Evolutionary conservation across 2,888 invertebrate genomes (phyloP).

Genomic region (Eretmocerus hayati): DNA sequence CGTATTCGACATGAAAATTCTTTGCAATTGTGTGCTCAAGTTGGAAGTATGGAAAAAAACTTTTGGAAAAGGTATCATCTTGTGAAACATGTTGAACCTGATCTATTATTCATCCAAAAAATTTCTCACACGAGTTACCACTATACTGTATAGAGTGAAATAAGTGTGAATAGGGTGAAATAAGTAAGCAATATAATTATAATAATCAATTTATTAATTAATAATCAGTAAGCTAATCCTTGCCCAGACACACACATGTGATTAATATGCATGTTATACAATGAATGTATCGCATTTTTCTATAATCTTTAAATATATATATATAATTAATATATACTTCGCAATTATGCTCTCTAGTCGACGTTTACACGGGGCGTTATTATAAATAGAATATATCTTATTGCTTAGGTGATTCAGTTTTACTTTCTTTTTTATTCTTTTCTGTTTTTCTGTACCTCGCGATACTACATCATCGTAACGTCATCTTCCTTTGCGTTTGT

Average conservation of each 20-base stretch:
- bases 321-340: constrained; percentile 23
- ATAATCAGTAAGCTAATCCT: constrained; percentile 42
- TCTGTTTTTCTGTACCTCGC: constrained; percentile 7
- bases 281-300: constrained; percentile 22
- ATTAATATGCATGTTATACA: constrained; percentile 44
- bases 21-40: too few species aligned
- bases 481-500: constrained; percentile 16
- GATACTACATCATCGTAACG: not conserved
- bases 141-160: too few species aligned
- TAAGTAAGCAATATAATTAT: constrained; percentile 38
- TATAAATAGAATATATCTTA: constrained; percentile 25
- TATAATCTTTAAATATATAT: constrained; percentile 18
- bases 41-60: too few species aligned
- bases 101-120: too few species aligned
- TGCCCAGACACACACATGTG: constrained; percentile 44
- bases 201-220: constrained; percentile 24
- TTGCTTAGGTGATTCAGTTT: constrained; percentile 22
- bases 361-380: constrained; percentile 24
- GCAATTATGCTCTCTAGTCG: constrained; percentile 23
- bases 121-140: not conserved
- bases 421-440: constrained; percentile 17
- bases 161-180: too few species aligned
- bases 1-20: too few species aligned
- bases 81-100: too few species aligned
- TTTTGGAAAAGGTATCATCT: too few species aligned